Evolutionary conservation across 2,113 vertebrate species (phyloP).

Genomic region (Oryzias celebensis): DNA sequence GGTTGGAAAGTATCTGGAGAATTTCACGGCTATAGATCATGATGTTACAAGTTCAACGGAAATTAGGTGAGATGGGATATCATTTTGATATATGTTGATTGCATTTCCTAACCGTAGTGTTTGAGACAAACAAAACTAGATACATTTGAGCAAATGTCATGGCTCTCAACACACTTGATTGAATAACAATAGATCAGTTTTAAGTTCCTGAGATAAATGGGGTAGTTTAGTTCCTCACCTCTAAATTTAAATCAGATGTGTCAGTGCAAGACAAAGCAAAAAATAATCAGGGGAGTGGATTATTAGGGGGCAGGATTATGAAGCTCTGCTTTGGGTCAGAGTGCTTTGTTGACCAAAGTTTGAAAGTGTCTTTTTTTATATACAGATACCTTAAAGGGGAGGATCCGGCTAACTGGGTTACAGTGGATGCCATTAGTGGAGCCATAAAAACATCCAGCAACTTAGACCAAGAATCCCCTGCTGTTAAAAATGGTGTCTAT

Average conservation of each 20-base stretch:
- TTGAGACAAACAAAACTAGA: no score
- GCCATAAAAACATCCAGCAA: constrained; percentile 47
- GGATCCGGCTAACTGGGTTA: constrained; percentile 67
- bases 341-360: no score
- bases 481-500: constrained; percentile 56
- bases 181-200: no score
- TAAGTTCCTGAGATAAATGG: no score
- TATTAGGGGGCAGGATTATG: neutral
- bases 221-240: no score
- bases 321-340: no score
- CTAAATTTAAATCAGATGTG: no score
- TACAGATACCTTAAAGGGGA: constrained; percentile 53
- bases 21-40: constrained; percentile 52
- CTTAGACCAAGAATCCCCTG: constrained; percentile 69
- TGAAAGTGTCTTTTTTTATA: neutral
- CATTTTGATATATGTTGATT: no score
- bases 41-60: constrained; percentile 28
- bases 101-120: no score
- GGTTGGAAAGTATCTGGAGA: constrained; percentile 32
- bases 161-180: no score
- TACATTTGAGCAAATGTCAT: no score
- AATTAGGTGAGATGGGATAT: constrained; percentile 49
- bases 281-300: neutral
- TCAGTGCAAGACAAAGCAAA: no score
- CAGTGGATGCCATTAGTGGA: constrained; percentile 60